Evolutionary conservation across 2,113 vertebrate species (phyloP).

Genomic region (Murina feae): DNA sequence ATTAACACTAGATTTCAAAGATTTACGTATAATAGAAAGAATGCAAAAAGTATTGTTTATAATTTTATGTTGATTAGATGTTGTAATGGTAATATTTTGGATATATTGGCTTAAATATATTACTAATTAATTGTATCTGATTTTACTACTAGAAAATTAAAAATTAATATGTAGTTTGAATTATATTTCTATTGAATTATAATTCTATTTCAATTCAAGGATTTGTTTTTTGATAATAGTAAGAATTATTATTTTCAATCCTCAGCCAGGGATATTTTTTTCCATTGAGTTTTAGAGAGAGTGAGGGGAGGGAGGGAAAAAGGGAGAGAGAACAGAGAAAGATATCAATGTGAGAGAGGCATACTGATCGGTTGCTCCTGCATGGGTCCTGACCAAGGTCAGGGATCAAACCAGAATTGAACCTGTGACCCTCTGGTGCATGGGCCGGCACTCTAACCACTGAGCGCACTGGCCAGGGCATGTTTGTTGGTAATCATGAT

Average conservation of each 20-base stretch:
- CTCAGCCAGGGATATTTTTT: too few species aligned
- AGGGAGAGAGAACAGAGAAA: too few species aligned
- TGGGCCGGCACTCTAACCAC: too few species aligned
- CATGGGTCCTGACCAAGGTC: too few species aligned
- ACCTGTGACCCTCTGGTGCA: too few species aligned
- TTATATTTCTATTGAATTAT: not conserved
- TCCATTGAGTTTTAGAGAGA: too few species aligned
- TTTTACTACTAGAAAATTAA: not conserved
- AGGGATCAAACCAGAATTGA: too few species aligned
- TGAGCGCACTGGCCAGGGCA: too few species aligned
- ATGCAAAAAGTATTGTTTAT: not conserved
- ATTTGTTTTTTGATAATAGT: not conserved
- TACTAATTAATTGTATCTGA: not conserved
- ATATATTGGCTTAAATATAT: not conserved
- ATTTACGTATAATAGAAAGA: not conserved
- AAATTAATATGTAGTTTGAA: not conserved
- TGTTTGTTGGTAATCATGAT: not conserved
- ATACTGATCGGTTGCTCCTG: too few species aligned
- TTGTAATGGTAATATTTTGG: not conserved
- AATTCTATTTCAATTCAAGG: not conserved
- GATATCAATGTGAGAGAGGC: too few species aligned
- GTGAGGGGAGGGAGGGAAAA: too few species aligned
- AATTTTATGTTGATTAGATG: conserved; percentile 2
- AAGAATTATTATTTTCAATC: too few species aligned
- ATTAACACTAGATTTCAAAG: not conserved